Conservation (phyloP, 2,888 invertebrate genomes). For the Dugesia japonica region DNA sequence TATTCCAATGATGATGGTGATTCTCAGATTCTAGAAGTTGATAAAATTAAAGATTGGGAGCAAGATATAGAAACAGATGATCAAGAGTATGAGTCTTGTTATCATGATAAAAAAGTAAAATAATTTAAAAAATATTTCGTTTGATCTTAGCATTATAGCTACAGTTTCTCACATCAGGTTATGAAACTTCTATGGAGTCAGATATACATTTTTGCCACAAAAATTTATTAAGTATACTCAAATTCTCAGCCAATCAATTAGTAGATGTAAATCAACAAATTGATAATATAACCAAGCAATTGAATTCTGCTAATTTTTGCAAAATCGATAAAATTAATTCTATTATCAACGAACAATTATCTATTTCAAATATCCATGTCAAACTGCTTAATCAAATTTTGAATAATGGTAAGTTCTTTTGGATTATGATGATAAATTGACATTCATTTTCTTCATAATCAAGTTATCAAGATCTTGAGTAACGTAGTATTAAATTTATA, state of each 20-base stretch:
- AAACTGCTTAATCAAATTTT: background rate
- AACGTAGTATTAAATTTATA: too few relatives aligned
- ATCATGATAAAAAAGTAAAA: background rate
- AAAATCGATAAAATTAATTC: background rate
- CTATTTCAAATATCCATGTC: background rate
- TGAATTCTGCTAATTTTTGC: background rate
- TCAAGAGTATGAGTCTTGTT: background rate
- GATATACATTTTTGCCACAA: background rate
- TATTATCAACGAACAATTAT: background rate
- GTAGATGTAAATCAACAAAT: background rate
- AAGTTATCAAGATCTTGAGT: too few relatives aligned
- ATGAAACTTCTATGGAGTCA: constrained; percentile 1
- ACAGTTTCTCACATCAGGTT: background rate
- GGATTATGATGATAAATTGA: too few relatives aligned
- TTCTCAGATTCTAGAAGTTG: background rate
- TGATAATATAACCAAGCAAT: background rate
- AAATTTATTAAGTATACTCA: background rate
- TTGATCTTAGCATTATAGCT: background rate
- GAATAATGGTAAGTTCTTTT: background rate
- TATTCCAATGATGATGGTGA: constrained; percentile 3
- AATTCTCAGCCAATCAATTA: background rate
- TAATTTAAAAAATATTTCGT: background rate
- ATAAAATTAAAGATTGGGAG: constrained; percentile 12
- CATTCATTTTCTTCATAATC: too few relatives aligned
- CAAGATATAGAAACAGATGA: constrained; percentile 6